Base-by-base conservation (phyloP, 1,140 invertebrate species). In the Magallana ariakensis region DNA sequence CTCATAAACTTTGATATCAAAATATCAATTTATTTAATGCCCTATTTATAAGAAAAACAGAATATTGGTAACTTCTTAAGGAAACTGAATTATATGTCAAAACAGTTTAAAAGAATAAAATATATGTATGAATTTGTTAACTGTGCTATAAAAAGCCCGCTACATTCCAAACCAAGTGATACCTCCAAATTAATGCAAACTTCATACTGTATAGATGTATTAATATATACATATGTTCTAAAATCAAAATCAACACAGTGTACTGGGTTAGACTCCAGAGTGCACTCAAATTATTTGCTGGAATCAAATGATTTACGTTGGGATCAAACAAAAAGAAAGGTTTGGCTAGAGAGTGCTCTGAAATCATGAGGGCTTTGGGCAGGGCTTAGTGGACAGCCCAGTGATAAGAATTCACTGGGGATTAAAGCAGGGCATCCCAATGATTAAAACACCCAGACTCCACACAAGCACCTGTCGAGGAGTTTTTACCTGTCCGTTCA, bases 401-500 rank as follows among this genome's bases (percentile, higher is more conserved):
- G n/a, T n/a, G n/a, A n/a, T n/a, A n/a, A n/a, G n/a, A n/a, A n/a
- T n/a, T n/a, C n/a, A n/a, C n/a, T n/a, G n/a, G n/a, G n/a, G 62
- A 22, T 70, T 22, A 70, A 19, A 26, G 66, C 33, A 26, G 22
- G 33, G 66, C 11, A 0, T 33, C 9, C 0, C 4, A 26, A 5
- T 46, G 2, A 46, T 46, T 46, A 46, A 46, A 46, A 46, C 33
- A 46, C 3, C 33, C 33, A 46, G 26, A 22, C 22, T 26, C 66
- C 13, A 9, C 7, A 26, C 9, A 33, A 75, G 22, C 22, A 75
- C 66, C 22, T 9, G 66, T 75, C 22, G 2, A 26, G 3, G 9
- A 33, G 33, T 46, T 46, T 19, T 75, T 75, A 75, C 66, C 66
- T 75, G 66, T 75, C 66, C 66, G 15, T 75, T 75, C 9, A 75